Evolutionary conservation across 2,888 invertebrate species (phyloP).

Genomic region (Coenonympha glycerion): DNA sequence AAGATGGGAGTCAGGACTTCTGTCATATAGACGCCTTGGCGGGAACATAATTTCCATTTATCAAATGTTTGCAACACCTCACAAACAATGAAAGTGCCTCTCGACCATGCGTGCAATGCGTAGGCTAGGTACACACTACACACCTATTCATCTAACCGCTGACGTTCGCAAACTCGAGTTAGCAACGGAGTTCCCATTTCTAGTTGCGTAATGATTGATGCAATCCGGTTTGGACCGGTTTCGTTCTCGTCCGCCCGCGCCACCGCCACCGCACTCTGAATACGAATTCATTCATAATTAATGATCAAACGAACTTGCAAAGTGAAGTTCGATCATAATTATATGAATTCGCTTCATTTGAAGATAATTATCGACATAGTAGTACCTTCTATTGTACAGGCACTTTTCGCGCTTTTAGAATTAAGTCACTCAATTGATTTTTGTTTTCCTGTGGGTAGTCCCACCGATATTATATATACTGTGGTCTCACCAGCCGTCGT

Average conservation of each 20-base stretch:
- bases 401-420: too few relatives aligned
- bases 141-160: conserved; percentile 5
- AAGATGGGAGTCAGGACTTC: neutral
- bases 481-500: too few relatives aligned
- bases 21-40: neutral
- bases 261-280: conserved; percentile 15
- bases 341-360: too few relatives aligned
- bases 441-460: too few relatives aligned
- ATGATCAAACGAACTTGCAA: neutral
- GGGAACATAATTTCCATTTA: too few relatives aligned
- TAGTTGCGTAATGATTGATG: conserved; percentile 23
- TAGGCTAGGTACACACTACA: too few relatives aligned
- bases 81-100: neutral
- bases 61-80: neutral
- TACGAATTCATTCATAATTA: conserved; percentile 24
- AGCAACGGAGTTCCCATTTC: conserved; percentile 22
- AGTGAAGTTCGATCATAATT: too few relatives aligned
- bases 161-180: conserved; percentile 10
- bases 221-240: conserved; percentile 28
- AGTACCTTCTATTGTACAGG: too few relatives aligned
- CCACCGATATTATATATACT: too few relatives aligned
- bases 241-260: conserved; percentile 21
- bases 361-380: too few relatives aligned
- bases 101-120: neutral
- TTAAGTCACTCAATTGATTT: too few relatives aligned